Base-by-base conservation (phyloP, 2,113 vertebrate genomes). In the Tupaia tana region DNA sequence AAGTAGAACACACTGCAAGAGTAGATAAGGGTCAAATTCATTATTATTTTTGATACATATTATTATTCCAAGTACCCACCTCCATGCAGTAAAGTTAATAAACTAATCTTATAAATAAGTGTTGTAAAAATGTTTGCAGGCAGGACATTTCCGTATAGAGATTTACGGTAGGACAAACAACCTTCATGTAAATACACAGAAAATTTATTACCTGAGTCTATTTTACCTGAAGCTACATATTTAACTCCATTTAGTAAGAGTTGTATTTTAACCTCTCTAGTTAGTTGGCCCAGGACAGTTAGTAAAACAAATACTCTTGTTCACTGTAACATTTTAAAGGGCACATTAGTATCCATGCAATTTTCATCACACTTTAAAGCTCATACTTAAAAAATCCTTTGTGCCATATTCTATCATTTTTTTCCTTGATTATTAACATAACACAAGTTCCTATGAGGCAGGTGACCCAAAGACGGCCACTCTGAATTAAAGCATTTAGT, bases 11-110 rank as follows among this genome's bases (percentile, higher is more conserved):
- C 34, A 97, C 81, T 98, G 97, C 93, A 96, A 93, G 88, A 96
- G 88, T 71, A 97, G 98, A 98, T 98, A 98, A 98, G 97, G 54
- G 95, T 98, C 97, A 96, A 97, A 98, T 98, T 98, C 98, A 98
- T 98, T 96, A 98, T 95, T 43, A 97, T 96, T 98, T 98, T 98
- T 98, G 97, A 98, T 97, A 97, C 82, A 97, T 98, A 98, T 95
- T 96, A 96, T 96, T 98, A 98, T 98, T 98, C 98, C 97, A 98
- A 98, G 97, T 94, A 94, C 84, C 89, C 84, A 96, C 79, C 90
- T 98, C 97, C 96, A 97, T 83, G 96, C 96, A 96, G 97, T 93
- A 87, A 97, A 97, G 94, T 97, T 94, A 98, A 97, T 98, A 98
- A 98, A 95, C 96, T 88, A 96, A 98, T 93, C 96, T 95, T 98